Evolutionary conservation across 2,888 invertebrate species (phyloP).

Genomic region (Chromoteleia sp.): DNA sequence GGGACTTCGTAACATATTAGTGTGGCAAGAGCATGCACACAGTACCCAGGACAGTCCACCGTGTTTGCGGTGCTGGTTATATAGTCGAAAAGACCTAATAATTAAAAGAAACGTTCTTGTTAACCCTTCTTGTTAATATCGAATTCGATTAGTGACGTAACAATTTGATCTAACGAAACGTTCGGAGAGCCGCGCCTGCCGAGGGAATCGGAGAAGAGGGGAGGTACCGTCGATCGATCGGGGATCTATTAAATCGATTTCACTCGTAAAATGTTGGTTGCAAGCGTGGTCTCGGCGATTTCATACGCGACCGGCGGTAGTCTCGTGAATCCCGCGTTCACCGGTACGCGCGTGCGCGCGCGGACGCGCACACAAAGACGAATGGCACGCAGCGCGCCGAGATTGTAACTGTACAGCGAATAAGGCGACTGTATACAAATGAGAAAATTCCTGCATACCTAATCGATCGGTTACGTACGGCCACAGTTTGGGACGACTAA

Average conservation of each 20-base stretch:
- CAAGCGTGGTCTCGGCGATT: slow-evolving; percentile 13
- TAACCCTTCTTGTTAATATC: neutral
- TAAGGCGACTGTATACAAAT: slow-evolving; percentile 72
- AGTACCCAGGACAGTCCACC: slow-evolving; percentile 95
- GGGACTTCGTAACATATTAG: too few relatives aligned
- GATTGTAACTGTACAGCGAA: slow-evolving; percentile 70
- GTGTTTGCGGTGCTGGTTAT: slow-evolving; percentile 93
- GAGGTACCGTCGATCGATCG: neutral
- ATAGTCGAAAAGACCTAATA: slow-evolving; percentile 92
- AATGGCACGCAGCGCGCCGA: slow-evolving; percentile 59
- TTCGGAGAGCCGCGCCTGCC: too few relatives aligned
- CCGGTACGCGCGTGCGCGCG: slow-evolving; percentile 41
- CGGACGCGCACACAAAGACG: slow-evolving; percentile 43
- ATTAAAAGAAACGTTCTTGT: too few relatives aligned
- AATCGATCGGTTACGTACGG: slow-evolving; percentile 72
- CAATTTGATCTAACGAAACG: slow-evolving; percentile 2
- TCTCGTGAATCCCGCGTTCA: slow-evolving; percentile 39
- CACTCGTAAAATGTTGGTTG: slow-evolving; percentile 4
- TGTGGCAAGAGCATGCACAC: slow-evolving; percentile 94
- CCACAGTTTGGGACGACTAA: slow-evolving; percentile 53
- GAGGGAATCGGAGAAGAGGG: too few relatives aligned
- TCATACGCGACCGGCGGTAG: slow-evolving; percentile 24
- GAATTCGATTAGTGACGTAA: neutral
- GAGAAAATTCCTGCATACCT: slow-evolving; percentile 82
- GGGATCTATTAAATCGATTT: slow-evolving; percentile 1